Conservation (phyloP, 2,888 invertebrate genomes). For the Tetheella fluctuosa region DNA sequence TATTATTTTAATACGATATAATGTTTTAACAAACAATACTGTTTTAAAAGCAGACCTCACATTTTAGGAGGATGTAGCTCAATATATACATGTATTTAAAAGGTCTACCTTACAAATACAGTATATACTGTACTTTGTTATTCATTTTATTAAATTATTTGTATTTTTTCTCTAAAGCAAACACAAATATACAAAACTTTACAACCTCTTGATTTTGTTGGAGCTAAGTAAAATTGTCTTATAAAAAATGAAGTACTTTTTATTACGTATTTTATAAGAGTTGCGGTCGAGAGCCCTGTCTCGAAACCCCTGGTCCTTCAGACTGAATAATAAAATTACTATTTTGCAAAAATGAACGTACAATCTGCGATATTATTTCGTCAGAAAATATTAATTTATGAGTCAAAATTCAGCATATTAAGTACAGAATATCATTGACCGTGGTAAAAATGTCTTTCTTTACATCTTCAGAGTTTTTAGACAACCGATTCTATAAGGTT, state of each 20-base stretch:
- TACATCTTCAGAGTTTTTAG: too few species aligned
- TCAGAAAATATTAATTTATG: neutral
- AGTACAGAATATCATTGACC: too few species aligned
- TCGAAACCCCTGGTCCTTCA: constrained; percentile 23
- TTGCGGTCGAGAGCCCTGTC: constrained; percentile 7
- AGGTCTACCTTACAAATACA: too few species aligned
- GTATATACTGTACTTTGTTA: too few species aligned
- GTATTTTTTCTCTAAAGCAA: too few species aligned
- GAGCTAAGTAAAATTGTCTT: neutral
- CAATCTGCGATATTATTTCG: neutral
- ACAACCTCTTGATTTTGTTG: neutral
- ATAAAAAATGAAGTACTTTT: constrained; percentile 1
- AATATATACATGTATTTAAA: too few species aligned
- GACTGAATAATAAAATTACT: constrained; percentile 32
- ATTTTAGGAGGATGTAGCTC: neutral
- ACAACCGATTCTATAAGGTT: too few species aligned
- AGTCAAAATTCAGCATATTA: neutral
- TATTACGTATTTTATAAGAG: constrained; percentile 2
- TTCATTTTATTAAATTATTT: too few species aligned
- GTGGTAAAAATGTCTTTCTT: too few species aligned
- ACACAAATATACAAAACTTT: too few species aligned
- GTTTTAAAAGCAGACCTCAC: too few species aligned
- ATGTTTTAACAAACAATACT: neutral
- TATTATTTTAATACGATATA: constrained; percentile 21
- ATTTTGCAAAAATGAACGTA: constrained; percentile 15